Conservation (phyloP, 2,797 vertebrate species). For the Mionectes olivaceus region DNA sequence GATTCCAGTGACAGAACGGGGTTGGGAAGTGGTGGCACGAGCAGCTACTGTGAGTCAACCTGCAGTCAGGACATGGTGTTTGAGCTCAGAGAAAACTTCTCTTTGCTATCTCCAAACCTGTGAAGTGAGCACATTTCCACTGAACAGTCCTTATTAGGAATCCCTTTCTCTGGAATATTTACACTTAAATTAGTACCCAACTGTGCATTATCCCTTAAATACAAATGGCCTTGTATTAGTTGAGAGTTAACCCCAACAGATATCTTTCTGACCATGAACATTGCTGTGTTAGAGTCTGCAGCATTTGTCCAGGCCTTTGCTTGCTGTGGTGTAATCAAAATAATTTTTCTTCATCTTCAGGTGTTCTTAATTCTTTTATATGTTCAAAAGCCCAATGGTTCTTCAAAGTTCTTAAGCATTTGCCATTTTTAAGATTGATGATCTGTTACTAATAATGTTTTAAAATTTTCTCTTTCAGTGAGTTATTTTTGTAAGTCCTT, state of each 20-base stretch:
- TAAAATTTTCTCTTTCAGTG: not conserved
- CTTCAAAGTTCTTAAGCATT: not conserved
- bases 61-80: not conserved
- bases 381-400: not conserved
- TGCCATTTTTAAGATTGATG: not conserved
- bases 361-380: not conserved
- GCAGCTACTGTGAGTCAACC: not conserved
- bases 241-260: not conserved
- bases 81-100: not conserved
- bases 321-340: not conserved
- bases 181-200: not conserved
- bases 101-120: not conserved
- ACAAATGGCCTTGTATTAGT: not conserved
- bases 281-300: not conserved
- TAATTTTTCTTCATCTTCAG: not conserved
- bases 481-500: not conserved
- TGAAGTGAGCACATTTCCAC: not conserved
- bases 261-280: not conserved
- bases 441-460: not conserved
- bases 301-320: not conserved
- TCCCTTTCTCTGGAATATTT: not conserved
- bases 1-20: not conserved
- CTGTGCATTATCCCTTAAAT: not conserved
- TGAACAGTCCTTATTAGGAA: not conserved
- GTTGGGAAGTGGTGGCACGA: fast-evolving